A percentile compares a stretch with the other conserved stretches of the same genome.
Conservation (phyloP, 1,140 invertebrate species). For the Drosophila athabasca region DNA sequence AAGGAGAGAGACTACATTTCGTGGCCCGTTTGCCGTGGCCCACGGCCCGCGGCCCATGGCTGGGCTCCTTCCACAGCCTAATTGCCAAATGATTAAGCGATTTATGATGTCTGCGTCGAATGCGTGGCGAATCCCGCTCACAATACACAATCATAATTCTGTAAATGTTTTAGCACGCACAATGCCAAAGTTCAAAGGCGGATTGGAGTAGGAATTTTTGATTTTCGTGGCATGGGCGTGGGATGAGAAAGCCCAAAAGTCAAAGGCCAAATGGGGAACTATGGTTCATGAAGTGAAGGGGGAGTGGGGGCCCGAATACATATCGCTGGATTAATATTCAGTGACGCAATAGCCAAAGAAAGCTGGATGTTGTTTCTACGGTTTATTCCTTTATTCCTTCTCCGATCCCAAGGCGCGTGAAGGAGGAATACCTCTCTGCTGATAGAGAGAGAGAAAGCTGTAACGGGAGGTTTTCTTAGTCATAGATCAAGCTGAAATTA, state of each 20-base stretch:
- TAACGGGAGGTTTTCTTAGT: too few relatives aligned
- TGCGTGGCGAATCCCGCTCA: slow-evolving; percentile 69
- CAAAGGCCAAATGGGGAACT: slow-evolving; percentile 37
- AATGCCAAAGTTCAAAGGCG: slow-evolving; percentile 46
- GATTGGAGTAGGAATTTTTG: slow-evolving; percentile 5
- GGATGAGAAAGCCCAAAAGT: slow-evolving; percentile 16
- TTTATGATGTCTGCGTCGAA: slow-evolving; percentile 82
- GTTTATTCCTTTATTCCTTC: too few relatives aligned
- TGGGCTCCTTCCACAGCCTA: slow-evolving; percentile 59
- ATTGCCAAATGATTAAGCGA: slow-evolving; percentile 84
- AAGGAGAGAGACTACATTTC: slow-evolving; percentile 1
- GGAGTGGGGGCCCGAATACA: too few relatives aligned
- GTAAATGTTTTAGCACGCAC: slow-evolving; percentile 77
- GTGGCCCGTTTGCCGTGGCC: background rate
- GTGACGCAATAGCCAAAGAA: background rate
- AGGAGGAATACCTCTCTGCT: too few relatives aligned
- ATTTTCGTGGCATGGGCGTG: slow-evolving; percentile 3
- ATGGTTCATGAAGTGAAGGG: too few relatives aligned
- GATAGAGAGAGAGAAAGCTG: too few relatives aligned
- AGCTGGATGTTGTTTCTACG: background rate
- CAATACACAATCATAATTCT: slow-evolving; percentile 77
- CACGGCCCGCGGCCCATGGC: slow-evolving; percentile 5
- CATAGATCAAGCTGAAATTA: too few relatives aligned
- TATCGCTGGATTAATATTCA: background rate
- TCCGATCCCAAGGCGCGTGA: too few relatives aligned